Evolutionary conservation across 37 sponge, comb jelly and placozoan species (phyloP).

Genomic region (Axinella damicornis): DNA sequence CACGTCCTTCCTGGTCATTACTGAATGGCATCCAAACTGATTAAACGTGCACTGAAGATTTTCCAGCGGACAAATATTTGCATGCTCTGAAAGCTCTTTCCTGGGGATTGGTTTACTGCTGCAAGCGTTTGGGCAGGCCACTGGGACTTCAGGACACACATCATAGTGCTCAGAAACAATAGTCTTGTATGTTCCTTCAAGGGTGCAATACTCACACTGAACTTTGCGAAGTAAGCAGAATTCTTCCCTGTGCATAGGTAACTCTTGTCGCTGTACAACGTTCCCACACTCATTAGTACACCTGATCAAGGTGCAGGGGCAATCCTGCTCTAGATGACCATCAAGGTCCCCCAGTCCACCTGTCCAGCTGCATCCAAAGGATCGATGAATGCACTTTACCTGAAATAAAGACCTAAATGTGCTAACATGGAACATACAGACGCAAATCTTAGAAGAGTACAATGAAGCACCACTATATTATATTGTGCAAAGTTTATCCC

Average conservation of each 20-base stretch:
- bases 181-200: not conserved
- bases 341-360: not conserved
- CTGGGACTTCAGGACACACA: conserved; percentile 3
- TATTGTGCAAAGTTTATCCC: too few relatives aligned
- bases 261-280: conserved; percentile 6
- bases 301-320: not conserved
- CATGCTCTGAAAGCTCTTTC: not conserved
- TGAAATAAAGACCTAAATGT: not conserved
- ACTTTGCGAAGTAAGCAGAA: conserved; percentile 6
- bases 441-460: too few relatives aligned
- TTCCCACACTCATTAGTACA: conserved; percentile 4
- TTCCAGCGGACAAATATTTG: not conserved
- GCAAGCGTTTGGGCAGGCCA: conserved; percentile 25
- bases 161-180: not conserved
- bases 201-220: not conserved
- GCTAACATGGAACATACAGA: too few relatives aligned
- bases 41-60: not conserved
- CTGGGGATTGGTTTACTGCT: not conserved
- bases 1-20: not conserved
- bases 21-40: not conserved
- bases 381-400: not conserved
- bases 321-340: not conserved
- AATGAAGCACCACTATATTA: too few relatives aligned
- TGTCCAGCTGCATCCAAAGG: conserved; percentile 17
- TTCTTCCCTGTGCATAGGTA: not conserved